A percentile compares a stretch with the other conserved stretches of the same genome.
Conservation (phyloP, 37 sponge, comb jelly and placozoan genomes). For the Bolinopsis microptera region DNA sequence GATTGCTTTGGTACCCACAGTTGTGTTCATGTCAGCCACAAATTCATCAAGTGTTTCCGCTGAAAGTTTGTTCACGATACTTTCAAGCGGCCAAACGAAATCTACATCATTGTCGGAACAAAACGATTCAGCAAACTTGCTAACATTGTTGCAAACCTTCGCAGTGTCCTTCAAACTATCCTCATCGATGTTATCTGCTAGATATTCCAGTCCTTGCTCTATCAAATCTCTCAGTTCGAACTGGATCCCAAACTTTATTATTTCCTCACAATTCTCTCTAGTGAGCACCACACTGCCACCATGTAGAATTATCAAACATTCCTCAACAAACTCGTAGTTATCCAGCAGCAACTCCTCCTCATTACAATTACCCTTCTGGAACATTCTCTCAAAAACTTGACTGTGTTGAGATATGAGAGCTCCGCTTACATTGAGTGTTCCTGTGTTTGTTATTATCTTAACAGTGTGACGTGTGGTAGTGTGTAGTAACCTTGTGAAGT, state of each 20-base stretch:
- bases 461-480: not conserved
- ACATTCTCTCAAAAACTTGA: not conserved
- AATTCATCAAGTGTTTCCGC: not conserved
- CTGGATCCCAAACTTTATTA: not conserved
- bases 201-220: conserved; percentile 2
- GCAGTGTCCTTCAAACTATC: no score
- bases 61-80: no score
- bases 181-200: no score
- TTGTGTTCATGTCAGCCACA: not conserved
- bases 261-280: not conserved
- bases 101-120: not conserved
- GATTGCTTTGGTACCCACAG: not conserved
- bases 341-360: not conserved
- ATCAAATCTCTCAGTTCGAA: not conserved
- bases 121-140: no score
- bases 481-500: not conserved
- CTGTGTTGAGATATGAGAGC: not conserved
- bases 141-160: no score
- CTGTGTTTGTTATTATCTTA: not conserved
- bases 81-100: not conserved
- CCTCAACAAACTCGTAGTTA: not conserved
- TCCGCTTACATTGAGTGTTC: not conserved
- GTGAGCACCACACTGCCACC: not conserved
- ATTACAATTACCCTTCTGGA: no score
- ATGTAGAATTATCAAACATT: not conserved